Evolutionary conservation across 2,113 vertebrate genomes (phyloP), one percentile per base, ranked within the genome.

Genomic region (Periophthalmus modestus): DNA sequence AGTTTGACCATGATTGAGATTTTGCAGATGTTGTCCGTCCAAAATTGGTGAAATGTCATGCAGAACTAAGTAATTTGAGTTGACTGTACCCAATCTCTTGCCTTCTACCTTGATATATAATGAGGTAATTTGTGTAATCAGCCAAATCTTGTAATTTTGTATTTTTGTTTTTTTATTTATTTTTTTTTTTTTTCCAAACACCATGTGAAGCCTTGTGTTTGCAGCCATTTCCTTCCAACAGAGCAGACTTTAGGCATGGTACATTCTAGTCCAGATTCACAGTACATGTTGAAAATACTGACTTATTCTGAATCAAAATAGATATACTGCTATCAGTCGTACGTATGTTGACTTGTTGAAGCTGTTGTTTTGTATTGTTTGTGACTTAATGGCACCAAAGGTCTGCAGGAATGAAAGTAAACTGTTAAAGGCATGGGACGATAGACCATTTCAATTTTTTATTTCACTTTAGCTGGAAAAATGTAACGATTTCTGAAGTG

Each of bases 371-470:
- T 65, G 62, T 19, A 13, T 36, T 43, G 33, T 65, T 63, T 65
- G 62, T 65, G 62, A 65, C 9, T 13, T 19, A 65, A n/a, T 11
- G 19, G 18, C 62, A 65, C 62, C 62, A 39, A 65, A 65, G n/a
- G 62, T n/a, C 4, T 39, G 33, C 7, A 9, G 28, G 57, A 65
- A 19, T 65, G 62, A 65, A 65, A 43, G 34, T 7, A 18, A 59
- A 62, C 6, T 0, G 28, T 34, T 16, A 34, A 33, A 62, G 59
- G 16, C 59, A 62, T 62, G 59, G 59, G 59, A 62, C 59, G 6
- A 33, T 18, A 34, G 24, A 57, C 46, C 11, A 48, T 52, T 52
- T 5, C 15, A 16, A 52, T 52, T 52, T 5, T 4, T 48, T 15
- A 15, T 48, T 43, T 43, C 11, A 43, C 11, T 43, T 43, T 28